These are phyloP conservation scores for Maconellicoccus hirsutus DNA, from an alignment of 1,140 invertebrate species.

Conservation along the genomic window DNA sequence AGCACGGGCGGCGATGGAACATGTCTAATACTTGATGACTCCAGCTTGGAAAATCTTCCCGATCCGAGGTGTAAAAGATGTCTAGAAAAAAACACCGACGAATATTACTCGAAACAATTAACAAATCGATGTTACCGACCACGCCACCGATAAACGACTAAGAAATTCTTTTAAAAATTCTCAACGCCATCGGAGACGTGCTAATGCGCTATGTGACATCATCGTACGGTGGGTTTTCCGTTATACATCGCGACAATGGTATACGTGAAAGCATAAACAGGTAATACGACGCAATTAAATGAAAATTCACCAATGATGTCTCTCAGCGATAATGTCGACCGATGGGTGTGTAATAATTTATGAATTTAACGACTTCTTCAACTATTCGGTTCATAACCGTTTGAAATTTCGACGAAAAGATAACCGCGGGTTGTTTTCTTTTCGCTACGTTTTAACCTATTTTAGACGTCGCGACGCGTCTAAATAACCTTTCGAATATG, in stretches of 20 bases:
- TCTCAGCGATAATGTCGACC: too few relatives aligned
- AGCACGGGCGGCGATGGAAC: not conserved
- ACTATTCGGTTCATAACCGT: too few relatives aligned
- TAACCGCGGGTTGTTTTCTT: too few relatives aligned
- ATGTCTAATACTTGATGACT: slow-evolving; percentile 7
- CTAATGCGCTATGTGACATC: not conserved
- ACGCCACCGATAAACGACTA: too few relatives aligned
- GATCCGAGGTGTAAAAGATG: not conserved
- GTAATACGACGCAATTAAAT: not conserved
- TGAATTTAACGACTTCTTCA: too few relatives aligned
- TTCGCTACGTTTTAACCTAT: too few relatives aligned
- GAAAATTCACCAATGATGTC: not conserved
- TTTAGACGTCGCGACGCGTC: too few relatives aligned
- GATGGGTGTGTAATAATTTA: too few relatives aligned
- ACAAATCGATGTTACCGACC: not conserved
- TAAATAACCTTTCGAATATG: too few relatives aligned
- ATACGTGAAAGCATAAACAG: not conserved
- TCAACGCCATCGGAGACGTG: not conserved
- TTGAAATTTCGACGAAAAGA: too few relatives aligned
- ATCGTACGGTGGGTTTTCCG: not conserved
- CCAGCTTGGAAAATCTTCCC: not conserved
- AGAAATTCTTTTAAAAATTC: too few relatives aligned
- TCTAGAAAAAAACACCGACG: not conserved
- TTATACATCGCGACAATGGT: not conserved
- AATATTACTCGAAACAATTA: not conserved